Evolutionary conservation across 2,888 invertebrate species (phyloP), one percentile per base, ranked within the genome.

Genomic region (Drosophila koepferae): DNA sequence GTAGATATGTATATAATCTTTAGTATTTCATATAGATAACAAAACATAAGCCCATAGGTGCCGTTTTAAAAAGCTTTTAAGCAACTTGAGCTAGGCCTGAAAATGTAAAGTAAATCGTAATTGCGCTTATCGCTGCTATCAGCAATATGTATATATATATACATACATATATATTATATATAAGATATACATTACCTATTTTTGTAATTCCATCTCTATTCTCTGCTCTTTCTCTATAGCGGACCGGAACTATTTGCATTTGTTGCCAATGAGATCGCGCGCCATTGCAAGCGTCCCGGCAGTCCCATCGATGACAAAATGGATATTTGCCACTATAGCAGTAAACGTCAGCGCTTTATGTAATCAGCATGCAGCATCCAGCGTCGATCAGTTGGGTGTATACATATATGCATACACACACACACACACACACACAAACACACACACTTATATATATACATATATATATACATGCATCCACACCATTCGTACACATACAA

Each of bases 251-350:
- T 96, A 79, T 96, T 96, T 92, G 95, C 96, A 86, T 96, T 96
- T 93, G 96, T 96, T 90, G 94, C 95, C 79, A 95, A 95, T 85
- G 96, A 96, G 93, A 96, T 96, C 91, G 95, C 96, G 71, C 95
- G 96, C 70, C 96, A 96, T 91, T 95, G 95, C 92, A 96, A 96
- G 93, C 94, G 96, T 81, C 95, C 96, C 48, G 95, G 95, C 66
- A 95, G 95, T 86, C 95, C 95, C 72, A 94, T 94, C 74, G 96
- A 96, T 92, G 96, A 96, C 80, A 95, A 95, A 91, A 96, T 96
- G 96, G 96, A 96, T 91, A 96, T 96, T 82, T 96, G 96, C 73
- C 96, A 96, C 87, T 95, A 96, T 92, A 94, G 95, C 68, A 92
- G 89, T 92, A 96, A 96, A 93, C 95, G 96, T 90, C 95, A 95